phyloP scores from a whole-genome alignment of 1,140 invertebrate species.

The Anthonomus grandis region DNA sequence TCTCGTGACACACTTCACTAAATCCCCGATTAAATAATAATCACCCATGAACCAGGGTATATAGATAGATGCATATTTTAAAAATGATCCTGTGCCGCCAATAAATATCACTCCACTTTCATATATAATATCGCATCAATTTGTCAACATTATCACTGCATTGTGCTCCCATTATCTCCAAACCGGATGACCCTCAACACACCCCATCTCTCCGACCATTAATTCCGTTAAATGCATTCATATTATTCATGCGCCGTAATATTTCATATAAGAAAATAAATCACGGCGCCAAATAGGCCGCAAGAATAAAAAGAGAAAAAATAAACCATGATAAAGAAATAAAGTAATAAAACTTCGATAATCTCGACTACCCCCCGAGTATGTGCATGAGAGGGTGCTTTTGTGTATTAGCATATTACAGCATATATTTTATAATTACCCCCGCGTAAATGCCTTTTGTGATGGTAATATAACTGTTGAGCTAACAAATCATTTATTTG shows the following conservation, averaged over 20 bases:
- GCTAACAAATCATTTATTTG: too few species aligned
- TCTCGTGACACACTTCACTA: too few species aligned
- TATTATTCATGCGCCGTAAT: slow-evolving; percentile 18
- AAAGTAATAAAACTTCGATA: slow-evolving; percentile 27
- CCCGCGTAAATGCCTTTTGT: slow-evolving; percentile 15
- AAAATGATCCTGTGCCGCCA: slow-evolving; percentile 6
- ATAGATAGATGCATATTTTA: too few species aligned
- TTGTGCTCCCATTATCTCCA: slow-evolving; percentile 22
- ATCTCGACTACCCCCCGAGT: slow-evolving; percentile 11
- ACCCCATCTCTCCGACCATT: slow-evolving; percentile 20
- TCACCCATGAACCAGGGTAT: too few species aligned
- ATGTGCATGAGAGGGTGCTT: slow-evolving; percentile 15
- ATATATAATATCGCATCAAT: slow-evolving; percentile 21
- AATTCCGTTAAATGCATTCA: slow-evolving; percentile 19
- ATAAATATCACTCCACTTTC: slow-evolving; percentile 15
- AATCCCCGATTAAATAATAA: too few species aligned
- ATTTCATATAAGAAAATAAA: slow-evolving; percentile 14
- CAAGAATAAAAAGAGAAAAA: slow-evolving; percentile 18
- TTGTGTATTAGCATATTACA: slow-evolving; percentile 24
- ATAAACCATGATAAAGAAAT: slow-evolving; percentile 18
- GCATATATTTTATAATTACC: slow-evolving; percentile 25
- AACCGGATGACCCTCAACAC: slow-evolving; percentile 21
- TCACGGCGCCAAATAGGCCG: slow-evolving; percentile 20
- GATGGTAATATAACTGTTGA: slow-evolving; percentile 15
- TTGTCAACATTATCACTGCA: slow-evolving; percentile 25